A percentile compares a stretch with the other conserved stretches of the same genome.
phyloP scores from a whole-genome alignment of 2,797 vertebrate genomes.

The Tachyglossus aculeatus region DNA sequence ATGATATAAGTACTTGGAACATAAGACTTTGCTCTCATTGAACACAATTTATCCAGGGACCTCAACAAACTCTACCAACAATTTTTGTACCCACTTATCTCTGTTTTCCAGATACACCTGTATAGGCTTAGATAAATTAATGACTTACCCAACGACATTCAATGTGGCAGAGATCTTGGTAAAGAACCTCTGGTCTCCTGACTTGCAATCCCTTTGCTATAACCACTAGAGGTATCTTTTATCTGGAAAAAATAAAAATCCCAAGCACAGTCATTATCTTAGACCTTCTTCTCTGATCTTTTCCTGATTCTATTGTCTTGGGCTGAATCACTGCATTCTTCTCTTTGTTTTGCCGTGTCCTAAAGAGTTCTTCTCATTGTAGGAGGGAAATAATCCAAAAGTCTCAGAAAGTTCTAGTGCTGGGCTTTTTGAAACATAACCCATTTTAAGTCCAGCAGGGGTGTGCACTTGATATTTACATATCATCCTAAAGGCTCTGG shows the following conservation, averaged over 20 bases:
- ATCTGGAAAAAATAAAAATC: background rate
- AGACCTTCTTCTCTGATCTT: background rate
- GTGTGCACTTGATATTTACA: background rate
- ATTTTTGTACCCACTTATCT: constrained; percentile 6
- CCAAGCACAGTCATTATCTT: background rate
- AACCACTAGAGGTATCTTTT: background rate
- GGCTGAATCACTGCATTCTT: background rate
- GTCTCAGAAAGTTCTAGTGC: background rate
- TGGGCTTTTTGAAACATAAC: background rate
- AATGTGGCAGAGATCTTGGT: background rate
- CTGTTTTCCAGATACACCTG: background rate
- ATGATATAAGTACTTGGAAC: background rate
- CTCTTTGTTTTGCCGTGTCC: background rate
- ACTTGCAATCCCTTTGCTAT: background rate
- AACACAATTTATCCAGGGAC: background rate
- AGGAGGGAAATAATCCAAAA: background rate
- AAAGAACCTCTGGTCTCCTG: background rate
- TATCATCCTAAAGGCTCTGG: background rate
- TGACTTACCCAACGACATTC: background rate
- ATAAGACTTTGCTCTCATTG: background rate
- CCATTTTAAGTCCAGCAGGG: background rate
- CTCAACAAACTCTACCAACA: background rate
- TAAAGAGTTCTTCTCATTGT: background rate
- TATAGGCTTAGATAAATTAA: background rate
- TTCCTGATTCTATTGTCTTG: background rate